Conservation (phyloP, 2,113 vertebrate species). For the Anoplopoma fimbria region DNA sequence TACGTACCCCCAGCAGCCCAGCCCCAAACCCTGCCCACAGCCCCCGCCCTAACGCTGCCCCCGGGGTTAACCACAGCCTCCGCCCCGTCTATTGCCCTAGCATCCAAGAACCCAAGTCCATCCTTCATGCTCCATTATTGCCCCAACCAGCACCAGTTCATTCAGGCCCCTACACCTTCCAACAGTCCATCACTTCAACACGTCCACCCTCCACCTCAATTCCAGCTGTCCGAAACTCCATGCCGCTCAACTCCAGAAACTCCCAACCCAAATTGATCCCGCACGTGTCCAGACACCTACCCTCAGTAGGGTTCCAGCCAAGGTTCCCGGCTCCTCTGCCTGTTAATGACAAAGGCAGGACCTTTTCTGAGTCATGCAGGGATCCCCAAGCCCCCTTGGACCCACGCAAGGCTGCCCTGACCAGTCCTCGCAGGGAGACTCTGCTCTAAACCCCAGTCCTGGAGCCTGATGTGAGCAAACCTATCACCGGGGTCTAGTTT, state of each 20-base stretch:
- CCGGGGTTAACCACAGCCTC: slow-evolving; percentile 29
- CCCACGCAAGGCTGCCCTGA: slow-evolving; percentile 42
- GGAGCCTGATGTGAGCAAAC: slow-evolving; percentile 77
- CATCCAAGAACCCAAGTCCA: slow-evolving; percentile 63
- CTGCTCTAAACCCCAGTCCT: slow-evolving; percentile 73
- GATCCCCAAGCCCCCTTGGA: slow-evolving; percentile 58
- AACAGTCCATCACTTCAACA: slow-evolving; percentile 6
- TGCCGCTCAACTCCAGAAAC: slow-evolving; percentile 14
- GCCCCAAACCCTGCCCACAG: slow-evolving; percentile 59
- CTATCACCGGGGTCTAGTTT: slow-evolving; percentile 35
- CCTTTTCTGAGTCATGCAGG: slow-evolving; percentile 41
- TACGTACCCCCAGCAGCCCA: slow-evolving; percentile 72
- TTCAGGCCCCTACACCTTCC: slow-evolving; percentile 34
- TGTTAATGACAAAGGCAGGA: slow-evolving; percentile 19
- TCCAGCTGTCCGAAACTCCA: slow-evolving; percentile 5
- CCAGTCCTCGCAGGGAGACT: slow-evolving; percentile 78
- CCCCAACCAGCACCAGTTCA: slow-evolving; percentile 34
- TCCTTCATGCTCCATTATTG: slow-evolving; percentile 50
- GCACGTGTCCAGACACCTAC: slow-evolving; percentile 8
- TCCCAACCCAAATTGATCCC: slow-evolving; percentile 19
- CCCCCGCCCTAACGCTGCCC: slow-evolving; percentile 46
- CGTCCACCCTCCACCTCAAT: background rate
- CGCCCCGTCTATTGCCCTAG: background rate
- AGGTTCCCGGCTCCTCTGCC: slow-evolving; percentile 15
- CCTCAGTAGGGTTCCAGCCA: slow-evolving; percentile 26